A percentile compares a stretch with the other conserved stretches of the same genome.
These are phyloP conservation scores for Bombus sylvicola DNA, from an alignment of 1,140 invertebrate genomes.

Conservation along the genomic window DNA sequence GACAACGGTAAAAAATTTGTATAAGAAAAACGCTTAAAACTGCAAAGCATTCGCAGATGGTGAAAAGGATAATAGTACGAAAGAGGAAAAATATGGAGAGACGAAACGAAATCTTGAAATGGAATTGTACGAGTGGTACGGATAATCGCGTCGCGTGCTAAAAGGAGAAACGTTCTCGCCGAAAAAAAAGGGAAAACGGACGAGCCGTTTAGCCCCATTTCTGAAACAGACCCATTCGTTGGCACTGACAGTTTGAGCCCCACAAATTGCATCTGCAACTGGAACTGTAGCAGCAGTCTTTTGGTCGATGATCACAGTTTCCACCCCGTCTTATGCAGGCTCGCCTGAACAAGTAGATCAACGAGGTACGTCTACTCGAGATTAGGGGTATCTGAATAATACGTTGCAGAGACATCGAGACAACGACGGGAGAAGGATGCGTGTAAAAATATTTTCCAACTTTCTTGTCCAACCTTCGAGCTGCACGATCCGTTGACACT, in stretches of 20 bases:
- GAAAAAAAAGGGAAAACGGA: neutral
- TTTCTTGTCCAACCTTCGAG: neutral
- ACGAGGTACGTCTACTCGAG: slow-evolving; percentile 90
- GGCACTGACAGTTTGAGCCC: slow-evolving; percentile 95
- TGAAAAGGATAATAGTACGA: neutral
- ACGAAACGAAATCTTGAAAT: neutral
- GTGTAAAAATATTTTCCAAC: neutral
- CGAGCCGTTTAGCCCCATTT: slow-evolving; percentile 90
- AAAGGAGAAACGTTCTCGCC: slow-evolving; percentile 8
- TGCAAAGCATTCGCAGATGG: neutral
- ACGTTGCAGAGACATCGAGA: slow-evolving; percentile 73
- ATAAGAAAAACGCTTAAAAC: neutral
- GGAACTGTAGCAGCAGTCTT: slow-evolving; percentile 93
- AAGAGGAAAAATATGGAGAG: neutral
- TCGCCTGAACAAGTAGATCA: slow-evolving; percentile 93
- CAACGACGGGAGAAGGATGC: slow-evolving; percentile 47
- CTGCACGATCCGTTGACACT: neutral
- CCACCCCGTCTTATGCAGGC: slow-evolving; percentile 91
- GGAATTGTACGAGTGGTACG: neutral
- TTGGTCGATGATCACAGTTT: slow-evolving; percentile 92
- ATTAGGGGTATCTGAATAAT: slow-evolving; percentile 82
- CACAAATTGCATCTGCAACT: slow-evolving; percentile 95
- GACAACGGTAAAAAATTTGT: neutral
- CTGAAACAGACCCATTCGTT: slow-evolving; percentile 94
- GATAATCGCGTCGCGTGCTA: slow-evolving; percentile 2